Conservation (phyloP, 2,888 invertebrate species). For the Dichetophora obliterata region DNA sequence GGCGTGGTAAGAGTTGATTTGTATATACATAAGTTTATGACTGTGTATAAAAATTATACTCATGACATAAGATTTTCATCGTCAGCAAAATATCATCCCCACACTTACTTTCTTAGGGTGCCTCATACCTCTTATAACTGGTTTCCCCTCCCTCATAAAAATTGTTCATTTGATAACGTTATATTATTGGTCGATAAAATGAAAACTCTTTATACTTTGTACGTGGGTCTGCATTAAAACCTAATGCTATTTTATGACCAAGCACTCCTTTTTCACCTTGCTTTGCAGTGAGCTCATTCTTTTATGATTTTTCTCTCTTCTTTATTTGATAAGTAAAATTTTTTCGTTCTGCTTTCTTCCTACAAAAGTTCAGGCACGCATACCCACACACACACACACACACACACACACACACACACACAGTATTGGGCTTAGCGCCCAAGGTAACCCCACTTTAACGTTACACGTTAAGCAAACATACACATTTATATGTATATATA, state of each 20-base stretch:
- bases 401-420: constrained; percentile 5
- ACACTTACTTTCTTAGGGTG: not conserved
- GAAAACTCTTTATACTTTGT: constrained; percentile 62
- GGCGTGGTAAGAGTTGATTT: too few species aligned
- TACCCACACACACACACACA: constrained; percentile 13
- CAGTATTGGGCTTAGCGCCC: not conserved
- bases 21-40: too few species aligned
- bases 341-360: constrained; percentile 34
- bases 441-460: not conserved
- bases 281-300: constrained; percentile 57
- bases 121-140: not conserved
- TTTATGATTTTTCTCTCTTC: constrained; percentile 55
- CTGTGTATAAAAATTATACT: too few species aligned
- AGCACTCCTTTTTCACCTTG: constrained; percentile 31
- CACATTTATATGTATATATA: not conserved
- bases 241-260: constrained; percentile 29
- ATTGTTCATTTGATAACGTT: constrained; percentile 60
- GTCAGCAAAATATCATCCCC: not conserved
- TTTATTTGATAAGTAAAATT: constrained; percentile 1
- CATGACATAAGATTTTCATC: too few species aligned
- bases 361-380: not conserved
- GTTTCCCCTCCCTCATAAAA: constrained; percentile 1
- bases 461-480: not conserved
- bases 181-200: constrained; percentile 64
- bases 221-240: constrained; percentile 51